Evolutionary conservation across 2,113 vertebrate species (phyloP).

Genomic region (Corvus cornix): DNA sequence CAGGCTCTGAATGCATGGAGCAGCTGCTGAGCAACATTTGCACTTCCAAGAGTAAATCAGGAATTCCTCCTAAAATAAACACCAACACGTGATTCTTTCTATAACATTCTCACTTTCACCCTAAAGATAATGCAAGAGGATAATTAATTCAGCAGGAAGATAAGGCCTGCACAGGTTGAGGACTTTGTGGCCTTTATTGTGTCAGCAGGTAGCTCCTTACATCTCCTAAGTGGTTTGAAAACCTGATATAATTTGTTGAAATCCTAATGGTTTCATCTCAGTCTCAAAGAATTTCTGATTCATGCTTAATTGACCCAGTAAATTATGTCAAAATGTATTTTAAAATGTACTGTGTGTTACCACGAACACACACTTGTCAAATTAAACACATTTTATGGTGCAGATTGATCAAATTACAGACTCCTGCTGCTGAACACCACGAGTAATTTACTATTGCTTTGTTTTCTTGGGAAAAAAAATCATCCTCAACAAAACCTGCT

Average conservation of each 20-base stretch:
- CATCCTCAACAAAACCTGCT: neutral
- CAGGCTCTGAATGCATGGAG: neutral
- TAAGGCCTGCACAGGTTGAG: neutral
- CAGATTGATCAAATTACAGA: slow-evolving; percentile 36
- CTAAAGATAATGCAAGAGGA: neutral
- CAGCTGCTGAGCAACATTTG: neutral
- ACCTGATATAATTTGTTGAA: neutral
- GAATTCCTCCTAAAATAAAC: neutral
- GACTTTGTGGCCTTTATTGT: neutral
- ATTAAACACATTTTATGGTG: slow-evolving; percentile 12
- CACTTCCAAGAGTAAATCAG: neutral
- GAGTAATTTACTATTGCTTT: neutral
- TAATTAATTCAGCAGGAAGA: neutral
- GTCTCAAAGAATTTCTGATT: slow-evolving; percentile 7
- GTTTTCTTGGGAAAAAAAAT: neutral
- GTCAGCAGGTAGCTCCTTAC: neutral
- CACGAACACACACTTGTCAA: neutral
- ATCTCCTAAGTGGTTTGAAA: neutral
- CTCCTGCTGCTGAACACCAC: neutral
- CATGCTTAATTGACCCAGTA: slow-evolving; percentile 48
- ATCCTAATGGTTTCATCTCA: slow-evolving; percentile 22
- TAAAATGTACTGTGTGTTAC: neutral
- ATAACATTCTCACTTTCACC: neutral
- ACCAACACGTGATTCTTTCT: neutral
- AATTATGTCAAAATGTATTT: slow-evolving; percentile 38